Conservation (phyloP, 1,140 invertebrate genomes). For the Brachionus asplanchnoidis region DNA sequence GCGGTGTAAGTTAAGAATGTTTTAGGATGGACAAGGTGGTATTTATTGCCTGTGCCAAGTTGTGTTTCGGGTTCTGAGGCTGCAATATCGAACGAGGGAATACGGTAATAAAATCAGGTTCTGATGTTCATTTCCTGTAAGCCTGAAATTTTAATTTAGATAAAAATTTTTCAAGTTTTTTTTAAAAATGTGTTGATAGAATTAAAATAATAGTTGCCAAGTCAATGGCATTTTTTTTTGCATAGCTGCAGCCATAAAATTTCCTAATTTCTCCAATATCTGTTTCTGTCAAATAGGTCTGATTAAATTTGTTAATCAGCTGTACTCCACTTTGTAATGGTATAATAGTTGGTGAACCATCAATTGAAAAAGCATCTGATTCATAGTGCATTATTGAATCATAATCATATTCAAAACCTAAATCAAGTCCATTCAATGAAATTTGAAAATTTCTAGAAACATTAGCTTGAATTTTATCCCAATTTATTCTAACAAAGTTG, state of each 20-base stretch:
- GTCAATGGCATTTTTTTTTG: neutral
- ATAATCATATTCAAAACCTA: slow-evolving; percentile 65
- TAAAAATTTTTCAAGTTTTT: too few relatives aligned
- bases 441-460: neutral
- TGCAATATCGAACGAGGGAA: too few relatives aligned
- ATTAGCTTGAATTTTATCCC: neutral
- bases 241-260: neutral
- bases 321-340: neutral
- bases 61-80: too few relatives aligned
- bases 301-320: neutral
- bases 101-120: too few relatives aligned
- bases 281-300: neutral
- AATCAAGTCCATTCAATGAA: neutral
- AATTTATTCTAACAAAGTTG: slow-evolving; percentile 58
- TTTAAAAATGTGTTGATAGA: neutral
- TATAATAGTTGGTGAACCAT: slow-evolving; percentile 60
- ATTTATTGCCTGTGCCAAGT: too few relatives aligned
- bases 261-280: neutral
- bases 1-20: too few relatives aligned
- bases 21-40: too few relatives aligned
- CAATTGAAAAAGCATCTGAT: slow-evolving; percentile 69
- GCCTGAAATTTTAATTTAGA: too few relatives aligned
- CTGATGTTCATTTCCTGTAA: too few relatives aligned
- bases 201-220: neutral
- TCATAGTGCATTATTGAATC: slow-evolving; percentile 79